Evolutionary conservation across 37 sponge, comb jelly and placozoan species (phyloP), one percentile per base, ranked within the genome.

Genomic region (Theonella swinhoei): DNA sequence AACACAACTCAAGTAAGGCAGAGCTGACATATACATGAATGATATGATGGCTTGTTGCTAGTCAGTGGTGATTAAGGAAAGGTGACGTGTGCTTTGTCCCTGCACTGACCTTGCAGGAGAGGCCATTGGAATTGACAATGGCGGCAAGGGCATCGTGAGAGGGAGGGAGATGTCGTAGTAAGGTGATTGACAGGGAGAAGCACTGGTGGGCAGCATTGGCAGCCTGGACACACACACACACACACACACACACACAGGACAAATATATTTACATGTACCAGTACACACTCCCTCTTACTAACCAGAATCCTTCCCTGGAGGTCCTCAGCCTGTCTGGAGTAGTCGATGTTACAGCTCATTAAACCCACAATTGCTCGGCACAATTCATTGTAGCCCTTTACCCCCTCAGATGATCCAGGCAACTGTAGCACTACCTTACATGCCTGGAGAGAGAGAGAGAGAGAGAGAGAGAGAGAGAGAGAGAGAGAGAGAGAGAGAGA

Each of bases 151-250:
- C 30, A 39, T 37, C 7, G 62, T 63, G 72, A 20, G 81, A 79
- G 30, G 93, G 93, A 20, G 93, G 93, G 3, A 93, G 86, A 22
- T 69, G 70, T 25, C 39, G 76, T 1, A 93, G 88, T 69, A 93
- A 58, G 41, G 17, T 24, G 39, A 80, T 40, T 29, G 64, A 70
- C 36, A 93, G 77, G 22, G 40, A 65, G 61, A 88, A 76, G 30
- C 83, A 82, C 78, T 88, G 89, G 39, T 87, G 89, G 26, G 82
- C 69, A 32, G 89, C 82, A 66, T 76, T 76, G 2, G 83, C 93
- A 22, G 76, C 19, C 88, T 87, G 39, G 23, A 33, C n/a, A n/a
- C n/a, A n/a, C 64, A 35, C 2, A 1, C 28, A 20, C 14, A n/a
- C n/a, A n/a, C n/a, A n/a, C 39, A 75, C 58, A 25, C 30, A 75